Base-by-base conservation (phyloP, 1,140 invertebrate species). In the Pachyrhynchus sulphureomaculatus region DNA sequence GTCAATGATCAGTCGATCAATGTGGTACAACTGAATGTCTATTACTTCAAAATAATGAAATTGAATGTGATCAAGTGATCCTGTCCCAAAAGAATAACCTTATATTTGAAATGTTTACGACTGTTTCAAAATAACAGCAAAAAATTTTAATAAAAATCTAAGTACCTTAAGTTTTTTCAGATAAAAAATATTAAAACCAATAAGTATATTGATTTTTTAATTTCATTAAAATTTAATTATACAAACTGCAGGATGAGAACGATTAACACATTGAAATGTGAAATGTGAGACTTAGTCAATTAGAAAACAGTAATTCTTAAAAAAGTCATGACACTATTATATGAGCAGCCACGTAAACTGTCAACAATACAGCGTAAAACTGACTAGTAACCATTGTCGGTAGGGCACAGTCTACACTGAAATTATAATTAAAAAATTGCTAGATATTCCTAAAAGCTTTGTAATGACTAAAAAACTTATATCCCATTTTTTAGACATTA, bases 341-440 rank as follows among this genome's bases (percentile, higher is more conserved):
- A 53, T 64, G 45, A 71, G 68, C 68, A 68, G 64, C 59, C 59
- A 62, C 47, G 18, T 62, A 66, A 65, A 64, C 57, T 57, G 49
- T 69, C 65, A 70, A 68, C 62, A 70, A 68, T 70, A 65, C 68
- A 71, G 66, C 58, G 21, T 67, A 60, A 69, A 67, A 72, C 69
- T 71, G 68, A 73, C 72, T 72, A 72, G 70, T 68, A 73, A 72
- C 67, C 66, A 62, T 68, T 57, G 66, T 60, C 17, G 39, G 47
- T 51, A 44, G 65, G 66, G 34, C 62, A 63, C 63, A 64, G 64
- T 66, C 64, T 62, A 71, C 65, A 71, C 57, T 63, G 59, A 68
- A 68, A 60, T 52, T 45, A 20, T 49, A 57, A 53, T 55, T 12
- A 51, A 67, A 68, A 23, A 52, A 24, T 21, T n/a, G 33, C n/a